Base-by-base conservation (phyloP, 2,888 invertebrate species). In the Trypoxylon attenuatum region DNA sequence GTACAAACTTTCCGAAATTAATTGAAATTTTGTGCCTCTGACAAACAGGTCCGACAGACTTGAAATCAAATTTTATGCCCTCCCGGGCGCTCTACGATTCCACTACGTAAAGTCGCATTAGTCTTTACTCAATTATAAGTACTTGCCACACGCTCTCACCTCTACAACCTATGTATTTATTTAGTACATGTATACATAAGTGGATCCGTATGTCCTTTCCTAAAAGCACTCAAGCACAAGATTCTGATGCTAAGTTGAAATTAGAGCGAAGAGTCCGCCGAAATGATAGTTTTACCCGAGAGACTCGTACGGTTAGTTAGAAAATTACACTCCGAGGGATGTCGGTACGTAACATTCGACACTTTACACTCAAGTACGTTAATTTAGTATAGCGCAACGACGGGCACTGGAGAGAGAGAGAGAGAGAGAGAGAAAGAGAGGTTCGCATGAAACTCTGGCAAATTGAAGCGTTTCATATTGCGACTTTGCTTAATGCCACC, bases 281-380 rank as follows among this genome's bases (percentile, higher is more conserved):
- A 38, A 43, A 15, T n/a, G 16, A 16, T 50, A 46, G 51, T 61
- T 56, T 42, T 21, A 19, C 50, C 46, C 41, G 33, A 23, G 50
- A 5, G 39, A n/a, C 15, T 10, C 16, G 13, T 2, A 5, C 18
- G 53, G 33, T 49, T 45, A 23, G 23, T 18, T 38, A 27, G 46
- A 46, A 63, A 58, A 53, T 66, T 42, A 39, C 33, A 19, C 16
- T 23, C 6, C 5, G 18, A 21, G 19, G 63, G 39, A 53, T 41
- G 42, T 38, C 6, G n/a, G 27, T 18, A 27, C n/a, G n/a, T 19
- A n/a, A 22, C 8, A 41, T 23, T 19, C 47, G 47, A 18, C 29
- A 23, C 41, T 18, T 19, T 16, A 6, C 22, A 16, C 23, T 46
- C 46, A 16, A 25, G 25, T 5, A 13, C 8, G 16, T 25, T 46